Evolutionary conservation across 2,797 vertebrate species (phyloP), one percentile per base, ranked within the genome.

Genomic region (Eospalax fontanierii): DNA sequence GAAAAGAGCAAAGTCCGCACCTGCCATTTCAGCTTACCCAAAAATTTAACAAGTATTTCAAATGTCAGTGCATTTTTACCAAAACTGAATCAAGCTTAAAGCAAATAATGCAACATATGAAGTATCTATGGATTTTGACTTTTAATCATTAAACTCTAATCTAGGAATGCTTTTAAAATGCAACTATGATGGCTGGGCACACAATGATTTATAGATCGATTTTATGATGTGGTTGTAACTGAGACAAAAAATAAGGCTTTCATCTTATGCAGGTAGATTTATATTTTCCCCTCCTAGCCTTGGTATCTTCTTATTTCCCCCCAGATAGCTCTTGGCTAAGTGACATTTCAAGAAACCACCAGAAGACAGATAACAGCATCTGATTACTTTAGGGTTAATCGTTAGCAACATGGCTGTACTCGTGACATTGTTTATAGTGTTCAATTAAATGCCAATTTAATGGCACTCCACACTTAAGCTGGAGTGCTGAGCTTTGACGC

Each of bases 391-490:
- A 85, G 97, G 88, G 93, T 97, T 95, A 95, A 97, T 96, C 59
- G 0, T 95, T 97, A 96, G 85, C 92, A 96, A 96, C 93, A 82
- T 33, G 73, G 94, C 81, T 95, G 71, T 91, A 59, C 73, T 82
- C 22, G 94, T 93, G 95, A 94, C 97, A 97, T 95, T 97, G 93
- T 89, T 95, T 96, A 90, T 91, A 70, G 95, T 91, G 81, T 93
- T 94, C 95, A 95, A 91, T 95, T 96, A 96, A 97, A 97, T 95
- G 84, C 80, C 96, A 63, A 87, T 96, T 97, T 97, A 97, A 94
- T 94, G 97, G 90, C 83, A 90, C 18, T 71, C 82, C 63, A 70
- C 93, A 92, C 93, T 96, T 91, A 93, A 83, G 86, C 82, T 79
- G 80, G 90, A 40, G 46, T 92, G 93, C 92, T 76, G 90, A 92